Conservation (phyloP, 2,797 vertebrate genomes). For the Cuniculus paca region DNA sequence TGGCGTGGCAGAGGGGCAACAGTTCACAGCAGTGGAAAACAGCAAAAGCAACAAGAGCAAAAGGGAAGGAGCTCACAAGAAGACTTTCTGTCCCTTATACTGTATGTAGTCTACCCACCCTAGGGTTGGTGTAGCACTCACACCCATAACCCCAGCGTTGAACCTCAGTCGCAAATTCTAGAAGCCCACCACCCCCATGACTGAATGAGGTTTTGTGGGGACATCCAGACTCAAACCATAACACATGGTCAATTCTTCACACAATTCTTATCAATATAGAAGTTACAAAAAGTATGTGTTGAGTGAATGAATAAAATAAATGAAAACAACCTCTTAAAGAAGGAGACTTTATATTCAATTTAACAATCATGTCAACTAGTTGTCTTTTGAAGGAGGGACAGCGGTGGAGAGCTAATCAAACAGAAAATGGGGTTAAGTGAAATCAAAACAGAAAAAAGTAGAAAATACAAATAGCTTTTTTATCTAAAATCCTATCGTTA, state of each 20-base stretch:
- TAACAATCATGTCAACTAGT: neutral
- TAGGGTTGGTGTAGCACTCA: too few relatives aligned
- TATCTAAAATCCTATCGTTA: neutral
- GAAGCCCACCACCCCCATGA: too few relatives aligned
- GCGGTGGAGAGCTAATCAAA: neutral
- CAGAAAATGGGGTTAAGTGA: neutral
- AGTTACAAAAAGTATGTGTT: neutral
- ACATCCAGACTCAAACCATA: too few relatives aligned
- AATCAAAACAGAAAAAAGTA: constrained; percentile 37
- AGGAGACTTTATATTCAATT: neutral
- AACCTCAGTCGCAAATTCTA: too few relatives aligned
- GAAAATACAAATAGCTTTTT: neutral
- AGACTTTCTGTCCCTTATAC: too few relatives aligned
- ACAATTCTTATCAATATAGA: constrained; percentile 27
- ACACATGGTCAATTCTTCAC: neutral
- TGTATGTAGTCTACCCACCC: too few relatives aligned
- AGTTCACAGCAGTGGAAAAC: too few relatives aligned
- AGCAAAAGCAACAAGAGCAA: too few relatives aligned
- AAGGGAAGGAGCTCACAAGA: too few relatives aligned
- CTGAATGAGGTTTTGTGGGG: too few relatives aligned
- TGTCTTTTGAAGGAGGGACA: neutral
- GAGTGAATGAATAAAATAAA: constrained; percentile 16
- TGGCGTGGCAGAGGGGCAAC: too few relatives aligned
- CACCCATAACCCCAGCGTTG: too few relatives aligned
- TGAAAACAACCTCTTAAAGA: neutral